A percentile compares a stretch with the other conserved stretches of the same genome.
Conservation (phyloP, 2,888 invertebrate species). For the Heliconius erato region DNA sequence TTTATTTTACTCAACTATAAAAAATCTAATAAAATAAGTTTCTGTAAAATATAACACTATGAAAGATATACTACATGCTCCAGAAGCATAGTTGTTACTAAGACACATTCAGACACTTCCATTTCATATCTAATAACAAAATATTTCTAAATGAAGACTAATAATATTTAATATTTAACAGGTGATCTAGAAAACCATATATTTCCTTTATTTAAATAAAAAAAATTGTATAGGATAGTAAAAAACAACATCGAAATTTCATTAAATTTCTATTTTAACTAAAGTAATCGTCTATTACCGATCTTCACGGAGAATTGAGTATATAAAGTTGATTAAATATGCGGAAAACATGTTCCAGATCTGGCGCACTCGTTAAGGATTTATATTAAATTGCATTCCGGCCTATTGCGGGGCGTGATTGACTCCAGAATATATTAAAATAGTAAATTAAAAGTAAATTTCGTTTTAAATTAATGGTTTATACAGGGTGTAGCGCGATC, state of each 20-base stretch:
- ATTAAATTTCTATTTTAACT: not conserved
- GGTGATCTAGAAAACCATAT: too few relatives aligned
- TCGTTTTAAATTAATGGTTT: not conserved
- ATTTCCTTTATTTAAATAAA: too few relatives aligned
- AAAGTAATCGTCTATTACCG: not conserved
- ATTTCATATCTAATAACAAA: too few relatives aligned
- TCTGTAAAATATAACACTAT: too few relatives aligned
- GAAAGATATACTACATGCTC: too few relatives aligned
- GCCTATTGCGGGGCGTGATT: constrained; percentile 1
- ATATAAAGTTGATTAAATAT: constrained; percentile 8
- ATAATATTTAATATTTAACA: too few relatives aligned
- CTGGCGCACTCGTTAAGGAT: not conserved
- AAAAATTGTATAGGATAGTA: not conserved
- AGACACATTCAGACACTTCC: too few relatives aligned
- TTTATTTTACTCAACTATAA: too few relatives aligned
- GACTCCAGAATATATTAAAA: not conserved
- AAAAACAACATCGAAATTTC: not conserved
- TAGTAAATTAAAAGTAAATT: constrained; percentile 8
- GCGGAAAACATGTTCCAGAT: constrained; percentile 18
- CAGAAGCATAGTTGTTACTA: too few relatives aligned
- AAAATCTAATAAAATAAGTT: too few relatives aligned
- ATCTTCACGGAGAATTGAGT: not conserved
- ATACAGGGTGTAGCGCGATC: not conserved
- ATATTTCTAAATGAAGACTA: too few relatives aligned
- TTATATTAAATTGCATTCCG: constrained; percentile 20